These are phyloP conservation scores for Malurus alboscapulatus DNA, from an alignment of 2,113 vertebrate species.

Conservation along the genomic window DNA sequence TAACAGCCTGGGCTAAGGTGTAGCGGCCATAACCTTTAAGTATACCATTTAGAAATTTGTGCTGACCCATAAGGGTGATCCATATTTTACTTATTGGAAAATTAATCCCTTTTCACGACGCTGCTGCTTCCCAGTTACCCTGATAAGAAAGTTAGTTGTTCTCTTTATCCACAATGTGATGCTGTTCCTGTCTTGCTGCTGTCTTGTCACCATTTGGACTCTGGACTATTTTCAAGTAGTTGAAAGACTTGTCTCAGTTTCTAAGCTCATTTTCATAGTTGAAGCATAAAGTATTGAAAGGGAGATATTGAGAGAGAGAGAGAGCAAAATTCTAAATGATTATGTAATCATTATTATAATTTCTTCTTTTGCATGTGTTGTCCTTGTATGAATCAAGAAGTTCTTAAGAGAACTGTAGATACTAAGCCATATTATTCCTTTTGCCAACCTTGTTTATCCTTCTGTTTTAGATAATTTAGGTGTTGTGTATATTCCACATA, in stretches of 20 bases:
- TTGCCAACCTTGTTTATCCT: not conserved
- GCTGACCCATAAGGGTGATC: not conserved
- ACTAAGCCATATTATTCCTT: not conserved
- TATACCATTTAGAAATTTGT: not conserved
- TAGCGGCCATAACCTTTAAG: not conserved
- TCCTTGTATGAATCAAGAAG: not conserved
- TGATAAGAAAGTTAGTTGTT: not conserved
- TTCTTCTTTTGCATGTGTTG: not conserved
- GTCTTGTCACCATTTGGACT: not conserved
- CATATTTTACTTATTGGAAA: not conserved
- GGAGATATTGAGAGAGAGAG: not conserved
- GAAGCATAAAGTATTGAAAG: not conserved
- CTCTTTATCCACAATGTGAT: not conserved
- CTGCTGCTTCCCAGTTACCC: not conserved
- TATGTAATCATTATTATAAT: not conserved
- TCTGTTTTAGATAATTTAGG: not conserved
- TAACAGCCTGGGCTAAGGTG: not conserved
- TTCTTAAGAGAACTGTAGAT: not conserved
- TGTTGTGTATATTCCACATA: not conserved
- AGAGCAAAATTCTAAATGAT: not conserved
- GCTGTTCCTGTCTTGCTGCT: not conserved
- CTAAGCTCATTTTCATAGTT: not conserved
- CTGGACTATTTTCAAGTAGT: not conserved
- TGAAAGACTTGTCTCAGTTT: not conserved
- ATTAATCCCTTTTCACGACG: not conserved